A percentile compares a stretch with the other conserved stretches of the same genome.
These are phyloP conservation scores for Rhipidura dahli DNA, from an alignment of 2,113 vertebrate species.

Conservation along the genomic window DNA sequence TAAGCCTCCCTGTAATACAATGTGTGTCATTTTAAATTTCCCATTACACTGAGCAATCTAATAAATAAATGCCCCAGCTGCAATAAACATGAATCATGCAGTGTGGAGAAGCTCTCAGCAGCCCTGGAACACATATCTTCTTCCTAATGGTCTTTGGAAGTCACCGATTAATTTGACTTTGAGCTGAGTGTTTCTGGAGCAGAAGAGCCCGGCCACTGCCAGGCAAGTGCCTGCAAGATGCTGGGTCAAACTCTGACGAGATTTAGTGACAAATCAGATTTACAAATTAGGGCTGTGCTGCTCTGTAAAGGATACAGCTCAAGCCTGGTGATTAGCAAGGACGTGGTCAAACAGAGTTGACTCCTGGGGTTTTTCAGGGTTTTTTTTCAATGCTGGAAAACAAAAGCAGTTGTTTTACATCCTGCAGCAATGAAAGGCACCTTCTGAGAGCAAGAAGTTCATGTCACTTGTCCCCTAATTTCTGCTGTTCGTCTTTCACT, in stretches of 20 bases:
- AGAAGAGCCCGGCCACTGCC: background rate
- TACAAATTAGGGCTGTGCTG: background rate
- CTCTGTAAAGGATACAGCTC: constrained; percentile 16
- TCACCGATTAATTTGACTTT: constrained; percentile 57
- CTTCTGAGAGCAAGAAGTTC: background rate
- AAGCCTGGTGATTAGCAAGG: background rate
- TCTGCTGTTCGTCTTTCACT: background rate
- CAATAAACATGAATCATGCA: constrained; percentile 68
- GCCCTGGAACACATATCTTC: constrained; percentile 28
- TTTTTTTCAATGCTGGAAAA: background rate
- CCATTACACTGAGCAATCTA: constrained; percentile 61
- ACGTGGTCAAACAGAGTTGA: background rate
- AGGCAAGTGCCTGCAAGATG: constrained; percentile 27
- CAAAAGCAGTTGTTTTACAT: background rate
- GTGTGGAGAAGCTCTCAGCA: constrained; percentile 38
- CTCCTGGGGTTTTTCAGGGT: background rate
- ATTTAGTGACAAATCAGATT: constrained; percentile 60
- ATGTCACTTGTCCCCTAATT: background rate
- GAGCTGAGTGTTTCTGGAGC: constrained; percentile 24
- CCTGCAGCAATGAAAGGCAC: background rate
- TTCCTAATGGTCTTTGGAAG: constrained; percentile 44
- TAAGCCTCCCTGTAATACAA: constrained; percentile 65
- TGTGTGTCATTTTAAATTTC: constrained; percentile 65
- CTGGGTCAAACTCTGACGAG: constrained; percentile 19
- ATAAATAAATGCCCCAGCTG: constrained; percentile 61